These are phyloP conservation scores for Microcebus ravelobensis DNA, from an alignment of 2,113 vertebrate species.

Conservation along the genomic window DNA sequence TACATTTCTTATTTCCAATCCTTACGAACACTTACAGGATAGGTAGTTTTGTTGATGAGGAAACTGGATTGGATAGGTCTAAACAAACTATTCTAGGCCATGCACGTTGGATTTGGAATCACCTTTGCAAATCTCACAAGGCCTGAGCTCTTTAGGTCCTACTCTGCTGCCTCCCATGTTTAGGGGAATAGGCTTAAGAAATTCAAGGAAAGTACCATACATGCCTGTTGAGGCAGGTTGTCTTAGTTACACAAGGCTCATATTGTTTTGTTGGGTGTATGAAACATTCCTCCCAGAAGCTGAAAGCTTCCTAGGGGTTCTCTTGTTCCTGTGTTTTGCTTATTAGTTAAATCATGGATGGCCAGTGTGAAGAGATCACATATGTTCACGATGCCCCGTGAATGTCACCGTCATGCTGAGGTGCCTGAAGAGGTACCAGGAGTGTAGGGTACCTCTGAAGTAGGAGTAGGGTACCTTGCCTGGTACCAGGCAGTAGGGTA, in stretches of 20 bases:
- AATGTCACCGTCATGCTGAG: background rate
- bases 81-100: background rate
- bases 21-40: background rate
- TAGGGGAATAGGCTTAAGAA: background rate
- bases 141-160: background rate
- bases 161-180: background rate
- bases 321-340: background rate
- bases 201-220: background rate
- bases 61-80: background rate
- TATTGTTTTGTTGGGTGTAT: background rate
- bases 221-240: conserved; percentile 62
- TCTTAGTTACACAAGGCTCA: background rate
- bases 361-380: background rate
- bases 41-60: background rate
- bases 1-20: background rate
- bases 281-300: conserved; percentile 36
- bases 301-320: background rate
- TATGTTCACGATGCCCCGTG: background rate
- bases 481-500: too few relatives aligned
- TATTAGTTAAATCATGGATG: background rate
- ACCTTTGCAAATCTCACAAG: background rate
- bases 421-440: background rate
- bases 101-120: background rate
- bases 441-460: background rate
- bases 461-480: too few relatives aligned